phyloP scores from a whole-genome alignment of 1,140 invertebrate genomes.

The Caerostris darwini region DNA sequence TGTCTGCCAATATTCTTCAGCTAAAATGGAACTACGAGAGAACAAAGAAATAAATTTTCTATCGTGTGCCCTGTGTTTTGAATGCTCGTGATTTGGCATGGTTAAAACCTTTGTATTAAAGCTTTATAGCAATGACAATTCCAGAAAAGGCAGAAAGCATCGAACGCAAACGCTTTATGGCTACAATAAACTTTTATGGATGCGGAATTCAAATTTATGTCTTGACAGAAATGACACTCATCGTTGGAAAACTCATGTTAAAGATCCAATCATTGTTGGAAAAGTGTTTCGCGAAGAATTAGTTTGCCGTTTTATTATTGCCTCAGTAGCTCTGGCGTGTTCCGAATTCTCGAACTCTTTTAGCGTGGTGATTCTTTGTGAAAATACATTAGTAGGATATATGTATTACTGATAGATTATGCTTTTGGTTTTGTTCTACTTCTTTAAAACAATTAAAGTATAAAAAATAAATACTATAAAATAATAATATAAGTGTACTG shows the following conservation, averaged over 20 bases:
- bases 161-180: background rate
- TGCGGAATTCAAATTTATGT: constrained; percentile 22
- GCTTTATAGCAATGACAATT: background rate
- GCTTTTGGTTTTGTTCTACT: background rate
- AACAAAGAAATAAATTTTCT: constrained; percentile 32
- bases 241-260: background rate
- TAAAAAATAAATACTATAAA: too few relatives aligned
- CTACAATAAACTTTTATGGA: constrained; percentile 31
- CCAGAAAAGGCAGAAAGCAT: background rate
- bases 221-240: background rate
- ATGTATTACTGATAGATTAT: background rate
- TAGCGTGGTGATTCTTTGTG: too few relatives aligned
- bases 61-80: background rate
- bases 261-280: background rate
- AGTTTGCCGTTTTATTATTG: background rate
- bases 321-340: background rate
- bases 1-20: background rate
- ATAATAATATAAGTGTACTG: too few relatives aligned
- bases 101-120: background rate
- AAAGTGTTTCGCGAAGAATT: background rate
- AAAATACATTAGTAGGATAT: background rate
- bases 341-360: background rate
- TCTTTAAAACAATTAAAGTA: too few relatives aligned
- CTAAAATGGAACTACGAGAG: background rate
- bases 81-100: background rate